Percentiles rank a stretch among this genome's conserved stretches.
Conservation (phyloP, 1,140 invertebrate species). For the Drosophila sechellia region DNA sequence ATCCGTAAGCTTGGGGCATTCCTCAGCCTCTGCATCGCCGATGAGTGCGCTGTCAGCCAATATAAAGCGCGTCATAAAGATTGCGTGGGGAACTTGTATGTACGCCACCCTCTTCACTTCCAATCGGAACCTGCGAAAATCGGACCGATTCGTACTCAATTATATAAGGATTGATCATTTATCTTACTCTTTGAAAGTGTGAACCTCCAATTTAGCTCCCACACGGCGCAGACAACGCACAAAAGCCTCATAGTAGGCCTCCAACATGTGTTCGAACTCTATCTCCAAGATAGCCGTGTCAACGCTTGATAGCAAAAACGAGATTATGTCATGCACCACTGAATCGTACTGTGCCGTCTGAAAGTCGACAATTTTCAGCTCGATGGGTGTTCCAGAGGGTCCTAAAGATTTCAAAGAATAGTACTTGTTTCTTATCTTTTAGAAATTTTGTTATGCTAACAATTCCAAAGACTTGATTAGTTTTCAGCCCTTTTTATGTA, state of each 20-base stretch:
- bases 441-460: no score
- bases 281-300: slow-evolving; percentile 79
- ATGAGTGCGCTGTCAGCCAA: slow-evolving; percentile 43
- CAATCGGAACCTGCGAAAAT: slow-evolving; percentile 51
- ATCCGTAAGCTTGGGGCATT: slow-evolving; percentile 36
- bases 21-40: slow-evolving; percentile 12
- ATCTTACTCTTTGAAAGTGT: slow-evolving; percentile 57
- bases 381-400: slow-evolving; percentile 65
- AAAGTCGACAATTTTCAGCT: slow-evolving; percentile 88
- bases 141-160: background rate
- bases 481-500: no score
- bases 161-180: background rate
- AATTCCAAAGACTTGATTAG: no score
- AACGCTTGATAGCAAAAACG: slow-evolving; percentile 86
- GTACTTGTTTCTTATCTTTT: background rate
- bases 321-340: slow-evolving; percentile 86
- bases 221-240: slow-evolving; percentile 72
- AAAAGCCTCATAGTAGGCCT: slow-evolving; percentile 86
- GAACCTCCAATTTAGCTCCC: slow-evolving; percentile 27
- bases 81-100: slow-evolving; percentile 69
- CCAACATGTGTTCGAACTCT: slow-evolving; percentile 85
- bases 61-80: slow-evolving; percentile 77
- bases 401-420: slow-evolving; percentile 35
- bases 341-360: slow-evolving; percentile 86
- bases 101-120: slow-evolving; percentile 67